These are phyloP conservation scores for Zosterops japonicus DNA, from an alignment of 2,113 vertebrate genomes.

Conservation along the genomic window DNA sequence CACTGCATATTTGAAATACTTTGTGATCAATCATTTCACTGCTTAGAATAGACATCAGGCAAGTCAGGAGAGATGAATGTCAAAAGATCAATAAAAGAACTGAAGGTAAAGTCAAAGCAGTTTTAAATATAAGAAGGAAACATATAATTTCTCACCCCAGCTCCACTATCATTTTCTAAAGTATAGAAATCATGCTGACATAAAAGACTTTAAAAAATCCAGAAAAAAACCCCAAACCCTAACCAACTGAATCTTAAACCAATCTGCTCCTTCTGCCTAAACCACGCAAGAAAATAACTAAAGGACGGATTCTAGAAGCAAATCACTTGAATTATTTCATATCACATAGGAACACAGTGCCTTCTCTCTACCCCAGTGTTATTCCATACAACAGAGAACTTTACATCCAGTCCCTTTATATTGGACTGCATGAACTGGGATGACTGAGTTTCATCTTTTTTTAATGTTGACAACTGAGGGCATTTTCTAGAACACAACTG, in stretches of 20 bases:
- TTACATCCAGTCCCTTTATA: not conserved
- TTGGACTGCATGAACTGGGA: not conserved
- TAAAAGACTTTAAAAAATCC: not conserved
- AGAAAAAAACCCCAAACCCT: not conserved
- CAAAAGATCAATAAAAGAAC: constrained; percentile 2
- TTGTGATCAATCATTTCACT: constrained; percentile 14
- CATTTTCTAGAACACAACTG: not conserved
- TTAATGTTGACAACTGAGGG: fast-evolving
- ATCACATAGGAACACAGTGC: not conserved
- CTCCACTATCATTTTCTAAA: not conserved
- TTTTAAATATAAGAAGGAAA: not conserved
- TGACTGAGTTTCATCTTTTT: not conserved
- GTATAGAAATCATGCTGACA: not conserved
- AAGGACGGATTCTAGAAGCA: not conserved
- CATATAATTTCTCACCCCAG: not conserved
- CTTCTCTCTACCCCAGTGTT: not conserved
- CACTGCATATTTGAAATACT: not conserved
- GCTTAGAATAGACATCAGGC: not conserved
- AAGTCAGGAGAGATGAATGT: not conserved
- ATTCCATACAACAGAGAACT: not conserved
- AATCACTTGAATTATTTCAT: not conserved
- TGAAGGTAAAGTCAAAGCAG: not conserved
- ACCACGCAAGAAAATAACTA: not conserved
- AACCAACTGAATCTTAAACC: not conserved
- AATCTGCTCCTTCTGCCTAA: not conserved